Percentiles rank a stretch among this genome's conserved stretches.
phyloP scores from a whole-genome alignment of 2,113 vertebrate genomes.

The Oreochromis spilurus region DNA sequence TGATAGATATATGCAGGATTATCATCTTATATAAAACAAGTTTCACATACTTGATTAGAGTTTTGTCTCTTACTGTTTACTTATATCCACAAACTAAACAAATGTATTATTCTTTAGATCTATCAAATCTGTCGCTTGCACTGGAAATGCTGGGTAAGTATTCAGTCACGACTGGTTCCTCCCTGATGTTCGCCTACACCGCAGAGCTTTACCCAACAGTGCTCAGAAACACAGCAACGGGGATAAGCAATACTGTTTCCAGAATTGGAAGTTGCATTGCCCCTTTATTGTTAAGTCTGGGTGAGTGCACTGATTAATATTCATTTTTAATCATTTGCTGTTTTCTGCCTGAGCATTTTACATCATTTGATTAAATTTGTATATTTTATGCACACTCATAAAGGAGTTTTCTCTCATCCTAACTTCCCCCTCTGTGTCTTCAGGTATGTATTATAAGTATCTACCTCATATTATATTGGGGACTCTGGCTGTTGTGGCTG shows the following conservation, averaged over 20 bases:
- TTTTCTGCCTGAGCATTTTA: neutral
- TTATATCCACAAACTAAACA: neutral
- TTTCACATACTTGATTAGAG: neutral
- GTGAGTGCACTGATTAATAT: slow-evolving; percentile 64
- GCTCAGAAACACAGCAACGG: slow-evolving; percentile 85
- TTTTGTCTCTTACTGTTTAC: neutral
- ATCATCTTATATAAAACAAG: neutral
- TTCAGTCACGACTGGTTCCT: slow-evolving; percentile 71
- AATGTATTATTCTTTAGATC: slow-evolving; percentile 50
- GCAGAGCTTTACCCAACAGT: slow-evolving; percentile 86
- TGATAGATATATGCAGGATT: neutral
- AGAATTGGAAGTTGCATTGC: slow-evolving; percentile 82
- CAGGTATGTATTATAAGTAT: slow-evolving; percentile 75
- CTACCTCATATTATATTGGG: slow-evolving; percentile 84
- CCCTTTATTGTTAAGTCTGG: slow-evolving; percentile 80
- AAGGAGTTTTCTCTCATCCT: neutral
- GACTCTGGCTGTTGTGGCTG: slow-evolving; percentile 75
- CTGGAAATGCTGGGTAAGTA: slow-evolving; percentile 87
- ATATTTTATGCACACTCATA: neutral
- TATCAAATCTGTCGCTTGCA: slow-evolving; percentile 49
- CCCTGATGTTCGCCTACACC: slow-evolving; percentile 82
- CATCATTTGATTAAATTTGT: neutral
- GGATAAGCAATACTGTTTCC: slow-evolving; percentile 77
- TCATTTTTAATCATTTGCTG: neutral
- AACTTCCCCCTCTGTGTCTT: neutral